Conservation (phyloP, 2,797 vertebrate species). For the Coccyzus lansbergi region DNA sequence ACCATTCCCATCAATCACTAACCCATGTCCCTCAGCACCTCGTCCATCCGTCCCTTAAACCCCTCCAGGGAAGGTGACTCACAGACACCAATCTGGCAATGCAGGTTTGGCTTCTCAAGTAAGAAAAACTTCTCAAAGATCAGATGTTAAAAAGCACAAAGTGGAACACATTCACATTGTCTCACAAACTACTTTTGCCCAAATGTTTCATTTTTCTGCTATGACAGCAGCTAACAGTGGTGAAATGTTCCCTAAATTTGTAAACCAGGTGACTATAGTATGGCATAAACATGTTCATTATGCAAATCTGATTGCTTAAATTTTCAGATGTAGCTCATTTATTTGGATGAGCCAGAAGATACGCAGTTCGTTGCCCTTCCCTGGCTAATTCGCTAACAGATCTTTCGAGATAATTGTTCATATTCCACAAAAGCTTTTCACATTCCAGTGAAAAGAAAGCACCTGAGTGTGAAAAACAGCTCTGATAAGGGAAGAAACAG, state of each 20-base stretch:
- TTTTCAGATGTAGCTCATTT: slow-evolving; percentile 54
- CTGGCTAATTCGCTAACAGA: background rate
- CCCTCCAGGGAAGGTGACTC: no score
- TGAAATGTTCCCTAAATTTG: slow-evolving; percentile 65
- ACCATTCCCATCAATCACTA: no score
- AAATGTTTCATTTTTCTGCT: slow-evolving; percentile 56
- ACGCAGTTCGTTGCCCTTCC: background rate
- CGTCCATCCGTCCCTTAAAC: no score
- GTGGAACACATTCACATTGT: background rate
- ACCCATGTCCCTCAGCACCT: no score
- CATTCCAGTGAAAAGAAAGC: background rate
- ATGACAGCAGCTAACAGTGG: slow-evolving; percentile 47
- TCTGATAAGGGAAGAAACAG: background rate
- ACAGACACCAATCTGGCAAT: background rate
- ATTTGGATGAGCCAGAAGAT: slow-evolving; percentile 25
- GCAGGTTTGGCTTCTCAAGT: background rate
- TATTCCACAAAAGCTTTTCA: slow-evolving; percentile 1
- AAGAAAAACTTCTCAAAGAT: background rate
- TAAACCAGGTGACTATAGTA: slow-evolving; percentile 69
- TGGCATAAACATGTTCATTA: slow-evolving; percentile 68
- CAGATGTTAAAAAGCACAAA: background rate
- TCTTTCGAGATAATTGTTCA: slow-evolving; percentile 22
- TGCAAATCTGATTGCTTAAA: slow-evolving; percentile 67
- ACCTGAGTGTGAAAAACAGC: background rate
- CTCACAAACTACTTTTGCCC: background rate